Evolutionary conservation across 2,888 invertebrate species (phyloP).

Genomic region (Notodromas monacha): DNA sequence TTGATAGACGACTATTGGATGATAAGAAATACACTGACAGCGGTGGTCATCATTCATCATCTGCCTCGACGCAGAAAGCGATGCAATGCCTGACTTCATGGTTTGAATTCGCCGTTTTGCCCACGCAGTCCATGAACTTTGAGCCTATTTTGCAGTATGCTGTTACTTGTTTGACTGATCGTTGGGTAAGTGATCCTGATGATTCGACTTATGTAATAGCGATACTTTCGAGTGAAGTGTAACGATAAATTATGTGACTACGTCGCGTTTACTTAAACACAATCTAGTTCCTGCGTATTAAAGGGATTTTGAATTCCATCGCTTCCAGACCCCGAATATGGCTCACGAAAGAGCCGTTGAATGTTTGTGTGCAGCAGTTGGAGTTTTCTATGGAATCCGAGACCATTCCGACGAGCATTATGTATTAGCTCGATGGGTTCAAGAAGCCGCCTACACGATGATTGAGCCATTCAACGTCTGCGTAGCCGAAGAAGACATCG

Average conservation of each 20-base stretch:
- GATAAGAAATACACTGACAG: too few relatives aligned
- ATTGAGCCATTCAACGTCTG: conserved; percentile 61
- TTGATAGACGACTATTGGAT: too few relatives aligned
- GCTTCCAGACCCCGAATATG: conserved; percentile 13
- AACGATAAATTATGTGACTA: conserved; percentile 6
- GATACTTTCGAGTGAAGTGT: too few relatives aligned
- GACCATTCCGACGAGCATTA: conserved; percentile 23
- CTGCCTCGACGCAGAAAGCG: conserved; percentile 22
- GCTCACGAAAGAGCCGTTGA: conserved; percentile 70
- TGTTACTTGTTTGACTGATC: conserved; percentile 19
- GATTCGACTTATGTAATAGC: too few relatives aligned
- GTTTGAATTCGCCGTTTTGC: conserved; percentile 50
- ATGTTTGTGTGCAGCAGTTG: conserved; percentile 51
- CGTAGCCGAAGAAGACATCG: conserved; percentile 68
- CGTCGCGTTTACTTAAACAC: background rate
- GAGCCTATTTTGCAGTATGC: conserved; percentile 36
- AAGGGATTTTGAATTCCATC: background rate
- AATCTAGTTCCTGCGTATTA: too few relatives aligned
- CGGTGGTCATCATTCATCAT: background rate
- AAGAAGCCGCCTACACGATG: conserved; percentile 40
- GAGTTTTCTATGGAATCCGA: conserved; percentile 41
- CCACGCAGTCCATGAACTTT: conserved; percentile 33
- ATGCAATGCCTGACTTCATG: conserved; percentile 65
- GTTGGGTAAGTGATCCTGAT: too few relatives aligned
- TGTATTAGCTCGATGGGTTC: conserved; percentile 39